phyloP scores from a whole-genome alignment of 2,888 invertebrate genomes.

The Cephus nigrinus region DNA sequence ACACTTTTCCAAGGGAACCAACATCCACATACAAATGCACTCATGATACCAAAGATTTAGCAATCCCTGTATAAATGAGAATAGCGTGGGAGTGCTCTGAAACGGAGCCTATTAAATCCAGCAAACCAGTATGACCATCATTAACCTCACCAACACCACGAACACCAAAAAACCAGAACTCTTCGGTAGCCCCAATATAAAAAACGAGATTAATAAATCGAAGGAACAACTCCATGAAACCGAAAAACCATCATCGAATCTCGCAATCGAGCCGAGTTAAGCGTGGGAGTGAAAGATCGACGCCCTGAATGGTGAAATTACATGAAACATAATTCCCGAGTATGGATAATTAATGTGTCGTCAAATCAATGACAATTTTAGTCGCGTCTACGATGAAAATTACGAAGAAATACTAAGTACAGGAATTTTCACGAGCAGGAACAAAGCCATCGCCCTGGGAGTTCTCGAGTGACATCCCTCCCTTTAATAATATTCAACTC shows the following conservation, averaged over 20 bases:
- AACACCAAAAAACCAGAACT: background rate
- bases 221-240: background rate
- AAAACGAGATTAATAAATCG: background rate
- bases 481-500: background rate
- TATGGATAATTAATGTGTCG: background rate
- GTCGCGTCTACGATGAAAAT: background rate
- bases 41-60: background rate
- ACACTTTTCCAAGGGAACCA: background rate
- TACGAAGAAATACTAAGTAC: background rate
- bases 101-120: background rate
- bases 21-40: background rate
- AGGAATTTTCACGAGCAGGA: background rate
- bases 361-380: background rate
- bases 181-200: background rate
- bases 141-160: background rate
- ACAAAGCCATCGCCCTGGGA: background rate
- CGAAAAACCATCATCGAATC: background rate
- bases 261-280: background rate
- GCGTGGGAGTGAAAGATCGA: background rate
- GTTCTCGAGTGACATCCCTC: conserved; percentile 4
- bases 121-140: background rate
- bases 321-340: background rate
- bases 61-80: background rate
- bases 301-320: background rate
- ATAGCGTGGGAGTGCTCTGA: background rate